phyloP scores from a whole-genome alignment of 2,113 vertebrate genomes.

The Zapornia atra region DNA sequence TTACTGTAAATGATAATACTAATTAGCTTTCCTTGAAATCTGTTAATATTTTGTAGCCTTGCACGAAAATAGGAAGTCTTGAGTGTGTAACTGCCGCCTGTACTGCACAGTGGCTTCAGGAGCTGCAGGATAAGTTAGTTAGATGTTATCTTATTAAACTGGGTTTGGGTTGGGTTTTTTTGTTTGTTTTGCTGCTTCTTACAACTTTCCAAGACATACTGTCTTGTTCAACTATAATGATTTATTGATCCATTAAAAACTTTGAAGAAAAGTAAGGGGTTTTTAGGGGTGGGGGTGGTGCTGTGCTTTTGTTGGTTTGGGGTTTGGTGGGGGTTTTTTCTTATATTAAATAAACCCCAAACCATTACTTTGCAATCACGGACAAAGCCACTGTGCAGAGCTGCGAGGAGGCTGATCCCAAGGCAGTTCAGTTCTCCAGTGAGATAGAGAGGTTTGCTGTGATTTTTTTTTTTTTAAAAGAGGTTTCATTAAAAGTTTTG shows the following conservation, averaged over 20 bases:
- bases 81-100: background rate
- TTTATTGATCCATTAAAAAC: background rate
- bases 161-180: background rate
- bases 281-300: no score
- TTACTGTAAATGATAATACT: slow-evolving; percentile 66
- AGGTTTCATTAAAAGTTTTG: background rate
- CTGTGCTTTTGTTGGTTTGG: no score
- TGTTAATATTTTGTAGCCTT: slow-evolving; percentile 59
- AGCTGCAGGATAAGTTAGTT: background rate
- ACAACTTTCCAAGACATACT: background rate
- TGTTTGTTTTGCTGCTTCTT: background rate
- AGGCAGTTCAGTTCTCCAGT: background rate
- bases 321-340: no score
- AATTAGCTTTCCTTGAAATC: slow-evolving; percentile 69
- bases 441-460: background rate
- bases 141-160: background rate
- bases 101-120: background rate
- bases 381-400: background rate
- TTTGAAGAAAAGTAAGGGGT: background rate
- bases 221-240: background rate
- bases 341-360: background rate
- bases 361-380: background rate
- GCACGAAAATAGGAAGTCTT: background rate
- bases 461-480: background rate
- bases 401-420: background rate